Conservation (phyloP, 2,113 vertebrate genomes). For the Orthonyx spaldingii region DNA sequence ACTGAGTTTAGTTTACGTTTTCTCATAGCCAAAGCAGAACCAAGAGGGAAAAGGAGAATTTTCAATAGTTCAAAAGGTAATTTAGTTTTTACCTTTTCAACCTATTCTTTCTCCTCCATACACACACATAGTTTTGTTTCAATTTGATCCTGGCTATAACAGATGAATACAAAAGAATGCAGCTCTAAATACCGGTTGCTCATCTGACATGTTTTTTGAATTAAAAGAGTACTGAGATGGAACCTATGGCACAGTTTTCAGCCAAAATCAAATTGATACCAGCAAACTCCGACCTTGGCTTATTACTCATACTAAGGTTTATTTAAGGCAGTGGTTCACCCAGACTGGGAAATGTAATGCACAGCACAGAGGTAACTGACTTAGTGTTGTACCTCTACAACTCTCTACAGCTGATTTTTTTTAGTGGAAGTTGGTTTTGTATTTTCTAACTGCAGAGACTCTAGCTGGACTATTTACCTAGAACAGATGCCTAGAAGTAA, state of each 20-base stretch:
- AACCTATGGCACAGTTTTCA: neutral
- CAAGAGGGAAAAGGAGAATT: neutral
- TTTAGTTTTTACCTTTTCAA: neutral
- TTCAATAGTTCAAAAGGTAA: neutral
- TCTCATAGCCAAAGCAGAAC: neutral
- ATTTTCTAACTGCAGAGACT: neutral
- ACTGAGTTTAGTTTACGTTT: neutral
- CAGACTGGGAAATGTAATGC: neutral
- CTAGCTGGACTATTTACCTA: neutral
- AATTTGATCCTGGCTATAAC: neutral
- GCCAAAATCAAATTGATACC: neutral
- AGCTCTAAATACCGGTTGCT: neutral
- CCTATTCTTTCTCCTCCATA: neutral
- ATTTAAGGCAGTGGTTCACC: neutral
- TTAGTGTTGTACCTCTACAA: neutral
- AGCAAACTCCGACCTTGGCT: neutral
- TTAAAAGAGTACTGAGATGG: neutral
- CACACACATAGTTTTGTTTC: neutral
- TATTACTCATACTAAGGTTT: neutral
- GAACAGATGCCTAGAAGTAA: neutral
- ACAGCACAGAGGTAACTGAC: neutral
- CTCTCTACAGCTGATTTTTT: neutral
- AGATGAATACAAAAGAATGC: neutral
- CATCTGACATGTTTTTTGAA: neutral
- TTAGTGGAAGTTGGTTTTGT: neutral